Evolutionary conservation across 2,113 vertebrate species (phyloP).

Genomic region (Podarcis cretensis): DNA sequence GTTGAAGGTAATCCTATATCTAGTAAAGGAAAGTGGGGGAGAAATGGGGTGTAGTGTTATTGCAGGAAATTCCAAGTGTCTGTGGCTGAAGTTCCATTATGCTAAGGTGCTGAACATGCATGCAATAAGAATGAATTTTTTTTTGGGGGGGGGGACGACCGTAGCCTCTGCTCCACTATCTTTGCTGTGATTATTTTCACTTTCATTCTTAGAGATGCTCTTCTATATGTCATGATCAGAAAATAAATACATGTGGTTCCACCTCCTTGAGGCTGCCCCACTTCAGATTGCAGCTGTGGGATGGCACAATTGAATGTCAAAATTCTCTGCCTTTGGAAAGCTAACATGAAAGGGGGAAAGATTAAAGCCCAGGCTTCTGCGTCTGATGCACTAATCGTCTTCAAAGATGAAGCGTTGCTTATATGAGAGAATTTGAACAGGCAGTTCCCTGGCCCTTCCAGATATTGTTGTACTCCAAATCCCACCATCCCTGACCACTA

Average conservation of each 20-base stretch:
- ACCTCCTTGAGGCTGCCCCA: background rate
- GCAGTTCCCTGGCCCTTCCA: background rate
- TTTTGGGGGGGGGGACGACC: no score
- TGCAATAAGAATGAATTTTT: background rate
- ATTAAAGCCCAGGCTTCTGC: background rate
- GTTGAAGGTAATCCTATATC: conserved; percentile 84
- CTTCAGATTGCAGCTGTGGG: background rate
- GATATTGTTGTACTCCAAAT: no score
- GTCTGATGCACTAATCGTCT: background rate
- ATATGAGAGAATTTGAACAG: background rate
- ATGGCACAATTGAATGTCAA: background rate
- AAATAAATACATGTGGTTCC: background rate
- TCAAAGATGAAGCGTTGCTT: background rate
- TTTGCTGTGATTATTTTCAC: background rate
- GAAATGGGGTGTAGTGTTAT: background rate
- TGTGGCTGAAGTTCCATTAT: background rate
- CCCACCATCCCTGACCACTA: no score
- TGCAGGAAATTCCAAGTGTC: background rate
- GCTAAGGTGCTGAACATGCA: background rate
- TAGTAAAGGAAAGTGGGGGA: background rate
- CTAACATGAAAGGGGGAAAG: background rate
- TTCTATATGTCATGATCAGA: no score
- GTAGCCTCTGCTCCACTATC: background rate
- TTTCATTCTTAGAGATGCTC: background rate
- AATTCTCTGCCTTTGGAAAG: background rate